A percentile compares a stretch with the other conserved stretches of the same genome.
Conservation (phyloP, 2,888 invertebrate genomes). For the Stenotaenia linearis region DNA sequence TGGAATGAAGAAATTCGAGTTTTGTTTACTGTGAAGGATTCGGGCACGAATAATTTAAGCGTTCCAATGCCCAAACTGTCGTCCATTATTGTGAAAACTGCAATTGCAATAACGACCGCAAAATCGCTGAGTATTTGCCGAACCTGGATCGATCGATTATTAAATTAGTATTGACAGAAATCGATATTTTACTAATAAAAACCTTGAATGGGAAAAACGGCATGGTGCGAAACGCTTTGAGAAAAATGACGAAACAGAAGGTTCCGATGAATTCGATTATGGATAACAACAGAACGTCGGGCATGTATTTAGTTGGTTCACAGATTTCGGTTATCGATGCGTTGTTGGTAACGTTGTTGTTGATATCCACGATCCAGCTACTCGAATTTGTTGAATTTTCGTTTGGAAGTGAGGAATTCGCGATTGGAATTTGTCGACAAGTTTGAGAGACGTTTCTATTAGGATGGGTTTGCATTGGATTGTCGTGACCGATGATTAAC, state of each 20-base stretch:
- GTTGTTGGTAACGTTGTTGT: not conserved
- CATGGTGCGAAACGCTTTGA: slow-evolving; percentile 43
- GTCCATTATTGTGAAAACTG: slow-evolving; percentile 49
- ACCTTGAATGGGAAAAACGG: slow-evolving; percentile 44
- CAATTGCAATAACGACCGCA: slow-evolving; percentile 52
- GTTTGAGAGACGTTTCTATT: not conserved
- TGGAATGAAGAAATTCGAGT: too few relatives aligned
- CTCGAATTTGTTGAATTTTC: not conserved
- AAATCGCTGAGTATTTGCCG: slow-evolving; percentile 52
- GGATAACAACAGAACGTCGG: slow-evolving; percentile 46
- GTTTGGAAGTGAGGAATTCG: not conserved
- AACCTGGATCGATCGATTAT: slow-evolving; percentile 42
- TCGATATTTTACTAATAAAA: not conserved
- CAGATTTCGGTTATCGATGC: not conserved
- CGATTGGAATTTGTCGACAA: not conserved
- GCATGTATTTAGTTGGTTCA: slow-evolving; percentile 38
- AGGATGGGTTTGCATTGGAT: slow-evolving; percentile 30
- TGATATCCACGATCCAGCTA: not conserved
- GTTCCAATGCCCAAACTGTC: slow-evolving; percentile 47
- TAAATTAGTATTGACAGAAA: not conserved
- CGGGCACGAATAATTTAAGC: slow-evolving; percentile 50
- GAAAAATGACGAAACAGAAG: slow-evolving; percentile 43
- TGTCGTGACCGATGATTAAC: slow-evolving; percentile 13
- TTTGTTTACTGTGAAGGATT: slow-evolving; percentile 35
- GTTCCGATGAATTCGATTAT: slow-evolving; percentile 46